Conservation (phyloP, 2,113 vertebrate genomes). For the Ia io region DNA sequence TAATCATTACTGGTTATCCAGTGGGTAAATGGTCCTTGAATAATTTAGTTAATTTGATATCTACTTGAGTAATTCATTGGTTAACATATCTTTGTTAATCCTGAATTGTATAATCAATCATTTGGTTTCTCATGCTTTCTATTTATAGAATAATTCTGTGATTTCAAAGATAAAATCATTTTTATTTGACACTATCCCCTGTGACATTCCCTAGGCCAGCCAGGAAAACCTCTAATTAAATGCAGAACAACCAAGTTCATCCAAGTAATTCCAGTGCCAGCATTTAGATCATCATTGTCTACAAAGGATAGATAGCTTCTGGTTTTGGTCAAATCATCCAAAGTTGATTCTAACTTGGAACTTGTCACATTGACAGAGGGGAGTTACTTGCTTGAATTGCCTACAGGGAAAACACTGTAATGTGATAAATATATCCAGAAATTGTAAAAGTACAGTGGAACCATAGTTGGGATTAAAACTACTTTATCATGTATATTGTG, state of each 20-base stretch:
- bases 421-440: conserved; percentile 31
- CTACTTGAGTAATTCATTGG: conserved; percentile 12
- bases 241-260: not conserved
- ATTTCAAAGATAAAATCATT: conserved; percentile 53
- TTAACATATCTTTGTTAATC: conserved; percentile 27
- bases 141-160: conserved; percentile 18
- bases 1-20: not conserved
- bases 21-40: conserved; percentile 12
- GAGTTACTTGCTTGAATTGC: conserved; percentile 30
- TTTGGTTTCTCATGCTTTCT: conserved; percentile 18
- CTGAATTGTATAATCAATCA: not conserved
- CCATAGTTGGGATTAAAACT: conserved; percentile 23
- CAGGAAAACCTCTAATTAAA: conserved; percentile 29
- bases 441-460: not conserved
- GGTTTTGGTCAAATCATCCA: conserved; percentile 50
- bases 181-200: conserved; percentile 11
- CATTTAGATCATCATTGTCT: not conserved
- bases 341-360: conserved; percentile 37
- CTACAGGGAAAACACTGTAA: conserved; percentile 25
- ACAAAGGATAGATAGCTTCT: not conserved
- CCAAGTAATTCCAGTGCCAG: not conserved
- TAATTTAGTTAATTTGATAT: conserved; percentile 55
- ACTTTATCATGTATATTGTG: not conserved
- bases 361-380: not conserved
- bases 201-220: not conserved